Evolutionary conservation across 2,888 invertebrate genomes (phyloP).

Genomic region (Elegia similella): DNA sequence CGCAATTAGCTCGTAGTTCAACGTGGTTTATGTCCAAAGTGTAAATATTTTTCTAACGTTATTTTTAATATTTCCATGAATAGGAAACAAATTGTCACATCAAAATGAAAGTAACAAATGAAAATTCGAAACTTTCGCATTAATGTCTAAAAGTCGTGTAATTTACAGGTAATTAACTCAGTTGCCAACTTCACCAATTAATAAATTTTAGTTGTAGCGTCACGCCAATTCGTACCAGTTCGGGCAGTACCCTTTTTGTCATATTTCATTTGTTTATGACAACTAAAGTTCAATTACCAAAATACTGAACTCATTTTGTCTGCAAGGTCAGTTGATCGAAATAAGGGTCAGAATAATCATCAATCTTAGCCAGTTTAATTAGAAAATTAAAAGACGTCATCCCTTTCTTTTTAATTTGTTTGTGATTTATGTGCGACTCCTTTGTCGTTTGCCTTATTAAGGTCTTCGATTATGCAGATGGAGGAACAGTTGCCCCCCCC

Average conservation of each 20-base stretch:
- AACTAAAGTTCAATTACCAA: neutral
- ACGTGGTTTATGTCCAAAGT: no score
- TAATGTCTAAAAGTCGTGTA: slow-evolving; percentile 7
- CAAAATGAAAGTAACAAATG: neutral
- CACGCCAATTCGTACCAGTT: slow-evolving; percentile 8
- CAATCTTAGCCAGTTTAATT: no score
- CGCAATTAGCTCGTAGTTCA: no score
- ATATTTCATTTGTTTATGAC: neutral
- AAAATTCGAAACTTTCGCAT: neutral
- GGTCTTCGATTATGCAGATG: no score
- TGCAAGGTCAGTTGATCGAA: neutral
- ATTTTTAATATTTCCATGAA: no score
- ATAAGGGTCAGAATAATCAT: no score
- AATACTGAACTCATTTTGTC: neutral
- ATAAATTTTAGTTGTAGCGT: slow-evolving; percentile 3
- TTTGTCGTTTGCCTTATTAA: no score
- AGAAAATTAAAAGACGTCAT: no score
- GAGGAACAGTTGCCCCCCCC: no score
- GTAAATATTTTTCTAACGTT: no score
- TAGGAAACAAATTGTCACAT: neutral
- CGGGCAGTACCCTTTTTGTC: neutral
- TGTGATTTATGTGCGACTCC: no score
- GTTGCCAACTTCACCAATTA: slow-evolving; percentile 5
- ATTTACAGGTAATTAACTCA: slow-evolving; percentile 13
- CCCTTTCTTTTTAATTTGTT: no score